phyloP scores from a whole-genome alignment of 1,140 invertebrate species.

The Cydia amplana region DNA sequence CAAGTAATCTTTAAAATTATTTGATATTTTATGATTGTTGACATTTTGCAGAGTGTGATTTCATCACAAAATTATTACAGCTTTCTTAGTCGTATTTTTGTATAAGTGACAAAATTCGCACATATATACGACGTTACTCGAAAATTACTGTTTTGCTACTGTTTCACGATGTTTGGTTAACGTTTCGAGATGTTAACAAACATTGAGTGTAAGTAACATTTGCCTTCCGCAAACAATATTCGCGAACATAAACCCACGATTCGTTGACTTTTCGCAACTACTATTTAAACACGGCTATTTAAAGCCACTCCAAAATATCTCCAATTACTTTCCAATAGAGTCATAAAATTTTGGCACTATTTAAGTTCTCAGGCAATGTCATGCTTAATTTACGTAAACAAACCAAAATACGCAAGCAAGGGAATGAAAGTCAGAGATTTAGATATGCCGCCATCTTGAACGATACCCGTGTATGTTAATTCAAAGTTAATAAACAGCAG shows the following conservation, averaged over 20 bases:
- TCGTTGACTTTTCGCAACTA: conserved; percentile 11
- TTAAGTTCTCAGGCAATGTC: conserved; percentile 9
- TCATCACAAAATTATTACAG: no score
- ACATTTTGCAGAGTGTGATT: no score
- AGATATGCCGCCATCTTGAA: neutral
- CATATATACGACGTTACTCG: neutral
- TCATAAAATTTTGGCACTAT: neutral
- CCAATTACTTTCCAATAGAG: neutral
- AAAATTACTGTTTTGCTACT: conserved; percentile 28
- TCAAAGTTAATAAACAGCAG: conserved; percentile 4
- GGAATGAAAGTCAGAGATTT: conserved; percentile 2
- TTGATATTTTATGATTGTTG: no score
- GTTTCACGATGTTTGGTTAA: conserved; percentile 7
- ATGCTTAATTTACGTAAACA: conserved; percentile 18
- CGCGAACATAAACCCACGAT: conserved; percentile 14
- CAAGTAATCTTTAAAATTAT: no score
- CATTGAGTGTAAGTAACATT: conserved; percentile 14
- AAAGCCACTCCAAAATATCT: neutral
- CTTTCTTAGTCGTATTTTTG: neutral
- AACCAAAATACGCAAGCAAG: neutral
- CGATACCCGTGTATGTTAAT: conserved; percentile 10
- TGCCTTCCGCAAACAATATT: conserved; percentile 16
- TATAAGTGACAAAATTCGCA: neutral
- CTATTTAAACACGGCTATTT: neutral
- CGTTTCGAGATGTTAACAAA: conserved; percentile 12